A percentile compares a stretch with the other conserved stretches of the same genome.
Evolutionary conservation across 2,888 invertebrate species (phyloP).

Genomic region (Spilarctia lutea): DNA sequence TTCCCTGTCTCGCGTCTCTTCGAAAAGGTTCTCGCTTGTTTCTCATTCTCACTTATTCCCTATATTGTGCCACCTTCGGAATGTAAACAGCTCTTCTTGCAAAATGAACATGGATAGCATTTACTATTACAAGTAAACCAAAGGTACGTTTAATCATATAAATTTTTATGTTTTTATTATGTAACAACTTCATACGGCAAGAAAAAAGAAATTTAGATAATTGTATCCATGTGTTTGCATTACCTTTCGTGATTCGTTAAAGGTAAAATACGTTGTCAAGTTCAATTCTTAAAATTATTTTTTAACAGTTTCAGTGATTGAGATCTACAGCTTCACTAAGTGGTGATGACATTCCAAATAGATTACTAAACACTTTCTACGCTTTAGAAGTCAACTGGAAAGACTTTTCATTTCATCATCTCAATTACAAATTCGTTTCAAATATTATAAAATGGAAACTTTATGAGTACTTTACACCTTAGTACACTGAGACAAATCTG

Average conservation of each 20-base stretch:
- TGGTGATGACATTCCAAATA: neutral
- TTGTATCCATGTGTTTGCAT: neutral
- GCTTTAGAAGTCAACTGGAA: too few relatives aligned
- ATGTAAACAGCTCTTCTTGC: conserved; percentile 57
- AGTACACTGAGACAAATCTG: neutral
- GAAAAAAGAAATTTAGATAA: neutral
- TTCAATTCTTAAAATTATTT: neutral
- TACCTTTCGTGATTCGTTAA: neutral
- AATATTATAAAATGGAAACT: neutral
- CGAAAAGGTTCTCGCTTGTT: conserved; percentile 54
- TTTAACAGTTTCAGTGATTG: neutral
- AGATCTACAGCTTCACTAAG: neutral
- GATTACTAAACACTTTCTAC: neutral
- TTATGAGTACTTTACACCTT: too few relatives aligned
- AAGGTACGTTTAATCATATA: conserved; percentile 15
- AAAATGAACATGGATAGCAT: conserved; percentile 28
- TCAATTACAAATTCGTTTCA: neutral
- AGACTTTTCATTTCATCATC: too few relatives aligned
- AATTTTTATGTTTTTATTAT: neutral
- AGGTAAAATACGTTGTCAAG: neutral
- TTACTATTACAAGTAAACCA: conserved; percentile 36
- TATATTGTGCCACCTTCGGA: conserved; percentile 39
- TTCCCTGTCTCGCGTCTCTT: conserved; percentile 70
- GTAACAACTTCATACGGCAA: neutral
- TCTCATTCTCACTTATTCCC: conserved; percentile 43